Conservation (phyloP, 2,113 vertebrate genomes). For the Lophochroa leadbeateri region DNA sequence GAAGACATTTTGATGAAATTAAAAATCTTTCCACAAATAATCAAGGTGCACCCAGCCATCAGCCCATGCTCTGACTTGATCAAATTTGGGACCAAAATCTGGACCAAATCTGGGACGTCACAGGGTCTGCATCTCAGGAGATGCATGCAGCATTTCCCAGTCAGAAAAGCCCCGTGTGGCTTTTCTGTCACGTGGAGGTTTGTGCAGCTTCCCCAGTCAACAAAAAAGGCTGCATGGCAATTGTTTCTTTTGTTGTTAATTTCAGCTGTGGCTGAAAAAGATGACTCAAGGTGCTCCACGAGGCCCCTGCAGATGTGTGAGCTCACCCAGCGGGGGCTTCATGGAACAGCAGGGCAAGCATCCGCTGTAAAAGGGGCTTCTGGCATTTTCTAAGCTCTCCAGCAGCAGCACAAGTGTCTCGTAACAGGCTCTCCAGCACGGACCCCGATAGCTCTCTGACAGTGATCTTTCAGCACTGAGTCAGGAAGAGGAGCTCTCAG, state of each 20-base stretch:
- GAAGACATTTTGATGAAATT: neutral
- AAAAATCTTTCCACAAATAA: neutral
- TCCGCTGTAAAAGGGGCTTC: neutral
- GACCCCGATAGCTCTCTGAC: neutral
- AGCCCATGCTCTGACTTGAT: neutral
- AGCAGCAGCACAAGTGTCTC: neutral
- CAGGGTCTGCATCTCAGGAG: neutral
- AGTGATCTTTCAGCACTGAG: neutral
- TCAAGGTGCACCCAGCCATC: neutral
- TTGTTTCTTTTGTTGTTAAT: neutral
- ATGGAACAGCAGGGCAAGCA: neutral
- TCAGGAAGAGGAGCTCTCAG: neutral
- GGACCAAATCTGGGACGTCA: neutral
- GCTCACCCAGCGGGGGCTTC: accelerated
- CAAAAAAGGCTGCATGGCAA: neutral
- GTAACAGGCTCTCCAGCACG: neutral
- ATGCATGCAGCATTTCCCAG: neutral
- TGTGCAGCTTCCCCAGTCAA: neutral
- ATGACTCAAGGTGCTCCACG: neutral
- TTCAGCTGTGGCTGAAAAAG: neutral
- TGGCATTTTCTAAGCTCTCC: neutral
- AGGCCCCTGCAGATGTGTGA: neutral
- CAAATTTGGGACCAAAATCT: neutral
- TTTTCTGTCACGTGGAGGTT: neutral
- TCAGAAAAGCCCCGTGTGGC: neutral